Evolutionary conservation across 2,113 vertebrate species (phyloP), one percentile per base, ranked within the genome.

Genomic region (Dicaeum eximium): DNA sequence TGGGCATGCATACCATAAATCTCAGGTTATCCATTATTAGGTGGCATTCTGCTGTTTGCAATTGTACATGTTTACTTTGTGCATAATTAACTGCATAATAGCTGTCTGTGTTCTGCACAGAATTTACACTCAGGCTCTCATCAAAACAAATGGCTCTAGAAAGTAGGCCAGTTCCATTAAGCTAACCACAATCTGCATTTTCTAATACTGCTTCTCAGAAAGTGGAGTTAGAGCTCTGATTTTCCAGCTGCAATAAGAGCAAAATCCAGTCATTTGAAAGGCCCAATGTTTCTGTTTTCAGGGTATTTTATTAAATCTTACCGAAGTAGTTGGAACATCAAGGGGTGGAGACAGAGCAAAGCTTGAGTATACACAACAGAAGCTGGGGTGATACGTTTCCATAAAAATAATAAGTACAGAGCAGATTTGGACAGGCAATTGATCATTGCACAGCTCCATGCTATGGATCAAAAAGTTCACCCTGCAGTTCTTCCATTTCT

Each of bases 41-140:
- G 95, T 96, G 95, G 95, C 97, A 95, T 97, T 98, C 97, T 97
- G 94, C 96, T 98, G 96, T 98, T 98, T 97, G 97, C 97, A 95
- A 95, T 97, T 97, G 97, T 98, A 96, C 96, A 98, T 98, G 97
- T 98, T 98, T 98, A 98, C 98, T 98, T 98, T 97, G 95, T 97
- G 96, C 97, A 98, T 98, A 98, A 98, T 98, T 98, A 98, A 98
- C 97, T 98, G 95, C 86, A 71, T 98, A 98, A 98, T 98, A 97
- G 96, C 95, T 96, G 95, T 96, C 98, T 97, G 66, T 95, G 95
- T 96, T 97, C 96, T 96, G 86, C 85, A 96, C 90, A 95, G 93
- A 96, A 97, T 97, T 97, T 97, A 97, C 92, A 95, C 88, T 91
- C 80, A 67, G 80, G 57, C 96, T 97, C 93, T 96, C 96, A 95